Base-by-base conservation (phyloP, 2,888 invertebrate genomes). In the Mesorhabditis belari region DNA sequence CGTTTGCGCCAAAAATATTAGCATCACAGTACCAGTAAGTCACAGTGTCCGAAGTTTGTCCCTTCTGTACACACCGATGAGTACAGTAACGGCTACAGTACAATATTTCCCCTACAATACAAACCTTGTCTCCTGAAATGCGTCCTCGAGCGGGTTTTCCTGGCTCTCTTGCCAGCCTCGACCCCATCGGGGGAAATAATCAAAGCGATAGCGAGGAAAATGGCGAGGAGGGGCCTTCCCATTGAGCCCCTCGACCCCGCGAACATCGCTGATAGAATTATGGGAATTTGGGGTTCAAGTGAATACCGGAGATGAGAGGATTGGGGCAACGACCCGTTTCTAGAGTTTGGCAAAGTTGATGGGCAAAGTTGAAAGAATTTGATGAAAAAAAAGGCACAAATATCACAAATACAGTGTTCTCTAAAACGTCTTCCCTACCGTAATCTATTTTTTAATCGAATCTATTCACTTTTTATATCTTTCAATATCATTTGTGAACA, bases 261-360 rank as follows among this genome's bases (percentile, higher is more conserved):
- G n/a, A n/a, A n/a, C n/a, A n/a, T 44, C 49, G 44, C 19, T 24
- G 49, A 17, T 17, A 25, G 12, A 6, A 25, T 23, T 23, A 25
- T 12, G 57, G 9, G 55, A 29, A 26, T 5, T n/a, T 58, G 29
- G 55, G 55, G 58, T 58, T 54, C 53, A 55, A 58, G 57, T 55
- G 57, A 58, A 58, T 57, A 55, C 54, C 50, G 52, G 57, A 58
- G 55, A 44, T 44, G 24, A 24, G 49, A 44, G 24, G 51, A 51
- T n/a, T 12, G 50, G n/a, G 50, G 12, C 19, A 58, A 25, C 50
- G 50, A 52, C 12, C n/a, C n/a, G n/a, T n/a, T n/a, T n/a, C n/a
- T n/a, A n/a, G n/a, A n/a, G n/a, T n/a, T n/a, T n/a, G 26, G 49
- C 28, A 49, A 52, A 57, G 56, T 49, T 21, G 53, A 58, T 29